Evolutionary conservation across 2,113 vertebrate genomes (phyloP).

Genomic region (Sturnira hondurensis): DNA sequence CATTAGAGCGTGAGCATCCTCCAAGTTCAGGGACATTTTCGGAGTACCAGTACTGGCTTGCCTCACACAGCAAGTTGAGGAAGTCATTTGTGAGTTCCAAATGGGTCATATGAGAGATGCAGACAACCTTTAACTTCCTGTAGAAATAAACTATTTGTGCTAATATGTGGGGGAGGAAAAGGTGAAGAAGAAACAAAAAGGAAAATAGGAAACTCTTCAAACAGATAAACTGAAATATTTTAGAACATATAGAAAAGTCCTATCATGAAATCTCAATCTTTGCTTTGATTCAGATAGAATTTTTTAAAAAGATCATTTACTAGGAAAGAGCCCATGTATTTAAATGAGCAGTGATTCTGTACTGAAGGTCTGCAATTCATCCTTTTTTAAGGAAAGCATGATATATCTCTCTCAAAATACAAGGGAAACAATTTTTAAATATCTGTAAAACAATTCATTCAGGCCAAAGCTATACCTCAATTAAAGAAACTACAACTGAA

Average conservation of each 20-base stretch:
- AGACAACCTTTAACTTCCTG: neutral
- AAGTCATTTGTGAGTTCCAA: neutral
- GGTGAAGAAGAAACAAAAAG: neutral
- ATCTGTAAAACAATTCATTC: neutral
- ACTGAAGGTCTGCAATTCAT: neutral
- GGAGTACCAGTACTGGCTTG: neutral
- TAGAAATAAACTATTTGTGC: neutral
- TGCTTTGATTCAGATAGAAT: neutral
- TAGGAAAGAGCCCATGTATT: neutral
- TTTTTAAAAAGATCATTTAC: neutral
- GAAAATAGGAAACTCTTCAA: neutral
- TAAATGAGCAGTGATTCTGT: neutral
- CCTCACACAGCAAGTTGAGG: neutral
- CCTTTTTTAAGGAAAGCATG: neutral
- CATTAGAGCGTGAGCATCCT: neutral
- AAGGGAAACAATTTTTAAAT: neutral
- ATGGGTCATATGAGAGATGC: neutral
- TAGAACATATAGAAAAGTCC: neutral
- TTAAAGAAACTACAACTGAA: neutral
- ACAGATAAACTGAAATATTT: neutral
- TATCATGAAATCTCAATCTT: neutral
- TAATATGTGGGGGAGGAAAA: neutral
- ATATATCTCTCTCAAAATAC: constrained; percentile 56
- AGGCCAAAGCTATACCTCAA: neutral
- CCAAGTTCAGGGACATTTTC: neutral